These are phyloP conservation scores for Epinephelus lanceolatus DNA, from an alignment of 2,113 vertebrate genomes.

Conservation along the genomic window DNA sequence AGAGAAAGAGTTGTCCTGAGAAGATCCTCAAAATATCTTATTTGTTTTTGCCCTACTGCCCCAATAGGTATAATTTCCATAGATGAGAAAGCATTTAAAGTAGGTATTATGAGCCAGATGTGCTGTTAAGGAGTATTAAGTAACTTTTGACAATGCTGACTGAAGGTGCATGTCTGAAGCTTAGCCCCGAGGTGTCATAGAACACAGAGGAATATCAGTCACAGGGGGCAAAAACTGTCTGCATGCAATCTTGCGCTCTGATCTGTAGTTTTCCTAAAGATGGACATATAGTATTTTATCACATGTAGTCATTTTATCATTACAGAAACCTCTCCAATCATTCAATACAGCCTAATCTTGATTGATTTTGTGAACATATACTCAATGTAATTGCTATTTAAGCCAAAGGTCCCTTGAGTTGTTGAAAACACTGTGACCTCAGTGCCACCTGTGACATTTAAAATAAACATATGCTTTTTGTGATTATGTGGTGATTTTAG, in stretches of 20 bases:
- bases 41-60: neutral
- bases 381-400: neutral
- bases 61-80: neutral
- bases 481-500: constrained; percentile 24
- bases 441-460: constrained; percentile 39
- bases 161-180: neutral
- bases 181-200: neutral
- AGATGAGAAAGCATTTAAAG: neutral
- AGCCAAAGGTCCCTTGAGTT: neutral
- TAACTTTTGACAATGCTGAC: neutral
- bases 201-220: neutral
- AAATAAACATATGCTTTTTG: constrained; percentile 1
- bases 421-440: constrained; percentile 4
- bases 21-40: no score
- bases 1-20: no score
- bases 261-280: neutral
- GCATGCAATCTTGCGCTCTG: neutral
- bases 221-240: neutral
- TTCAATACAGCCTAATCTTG: neutral
- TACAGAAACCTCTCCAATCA: neutral
- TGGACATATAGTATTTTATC: neutral
- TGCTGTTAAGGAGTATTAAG: neutral
- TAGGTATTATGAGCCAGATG: neutral
- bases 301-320: neutral
- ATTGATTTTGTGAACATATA: neutral